phyloP scores from a whole-genome alignment of 2,888 invertebrate species.

The Pyrgus malvae region DNA sequence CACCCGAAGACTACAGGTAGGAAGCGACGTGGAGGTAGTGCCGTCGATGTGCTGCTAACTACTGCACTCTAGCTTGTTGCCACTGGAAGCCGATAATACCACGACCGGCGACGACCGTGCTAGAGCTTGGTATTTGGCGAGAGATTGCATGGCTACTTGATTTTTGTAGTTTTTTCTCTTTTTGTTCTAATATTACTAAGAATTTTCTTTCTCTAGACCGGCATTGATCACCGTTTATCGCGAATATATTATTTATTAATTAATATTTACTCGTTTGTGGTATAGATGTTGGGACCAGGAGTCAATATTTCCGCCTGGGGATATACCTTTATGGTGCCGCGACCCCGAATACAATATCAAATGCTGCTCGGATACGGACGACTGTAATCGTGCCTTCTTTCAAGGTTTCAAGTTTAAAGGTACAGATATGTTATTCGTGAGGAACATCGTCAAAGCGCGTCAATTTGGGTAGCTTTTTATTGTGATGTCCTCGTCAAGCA shows the following conservation, averaged over 20 bases:
- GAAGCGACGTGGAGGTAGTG: slow-evolving; percentile 56
- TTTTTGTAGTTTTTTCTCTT: slow-evolving; percentile 42
- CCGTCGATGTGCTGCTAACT: slow-evolving; percentile 56
- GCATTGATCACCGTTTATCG: slow-evolving; percentile 71
- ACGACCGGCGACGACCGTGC: slow-evolving; percentile 30
- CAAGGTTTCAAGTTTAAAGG: slow-evolving; percentile 73
- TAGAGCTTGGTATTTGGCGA: slow-evolving; percentile 60
- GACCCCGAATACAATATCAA: slow-evolving; percentile 46
- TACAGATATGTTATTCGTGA: slow-evolving; percentile 51
- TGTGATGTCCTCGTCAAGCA: slow-evolving; percentile 66
- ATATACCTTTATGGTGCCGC: slow-evolving; percentile 83
- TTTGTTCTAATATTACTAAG: slow-evolving; percentile 65
- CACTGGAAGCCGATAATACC: slow-evolving; percentile 30
- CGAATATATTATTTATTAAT: slow-evolving; percentile 37
- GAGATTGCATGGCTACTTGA: slow-evolving; percentile 67
- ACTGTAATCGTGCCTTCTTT: slow-evolving; percentile 83
- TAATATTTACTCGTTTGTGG: slow-evolving; percentile 60
- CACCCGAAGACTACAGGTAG: slow-evolving; percentile 86
- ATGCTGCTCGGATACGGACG: slow-evolving; percentile 86
- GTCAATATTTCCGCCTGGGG: slow-evolving; percentile 82
- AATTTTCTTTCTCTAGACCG: slow-evolving; percentile 68
- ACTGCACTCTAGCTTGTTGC: slow-evolving; percentile 45
- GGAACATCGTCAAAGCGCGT: slow-evolving; percentile 59
- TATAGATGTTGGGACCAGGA: slow-evolving; percentile 84
- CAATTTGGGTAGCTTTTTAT: slow-evolving; percentile 61